Conservation (phyloP, 2,797 vertebrate genomes). For the Gobionotothen gibberifrons region DNA sequence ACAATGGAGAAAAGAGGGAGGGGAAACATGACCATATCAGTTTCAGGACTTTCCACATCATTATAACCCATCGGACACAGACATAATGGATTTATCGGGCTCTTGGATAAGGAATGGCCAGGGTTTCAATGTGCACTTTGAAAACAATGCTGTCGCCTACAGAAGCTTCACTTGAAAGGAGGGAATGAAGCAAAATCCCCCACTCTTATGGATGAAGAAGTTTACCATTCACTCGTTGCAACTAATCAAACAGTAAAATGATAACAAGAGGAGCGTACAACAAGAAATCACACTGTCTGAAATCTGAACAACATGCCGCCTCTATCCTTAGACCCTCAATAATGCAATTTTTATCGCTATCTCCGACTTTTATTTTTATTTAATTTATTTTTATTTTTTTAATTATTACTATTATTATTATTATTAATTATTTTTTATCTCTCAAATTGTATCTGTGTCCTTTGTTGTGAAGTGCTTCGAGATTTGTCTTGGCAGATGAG, state of each 20-base stretch:
- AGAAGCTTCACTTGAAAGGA: neutral
- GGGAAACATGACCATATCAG: slow-evolving; percentile 11
- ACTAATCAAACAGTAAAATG: neutral
- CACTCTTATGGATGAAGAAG: too few relatives aligned
- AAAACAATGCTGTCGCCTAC: neutral
- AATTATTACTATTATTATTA: too few relatives aligned
- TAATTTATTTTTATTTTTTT: too few relatives aligned
- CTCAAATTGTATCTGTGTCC: too few relatives aligned
- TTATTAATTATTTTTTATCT: too few relatives aligned
- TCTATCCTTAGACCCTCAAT: neutral
- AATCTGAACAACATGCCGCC: neutral
- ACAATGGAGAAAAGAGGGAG: slow-evolving; percentile 8
- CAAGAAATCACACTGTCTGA: neutral
- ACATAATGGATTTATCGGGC: slow-evolving; percentile 4
- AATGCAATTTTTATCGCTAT: too few relatives aligned
- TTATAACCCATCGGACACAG: slow-evolving; percentile 14
- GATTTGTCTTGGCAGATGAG: too few relatives aligned
- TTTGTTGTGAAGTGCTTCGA: too few relatives aligned
- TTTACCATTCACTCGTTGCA: too few relatives aligned
- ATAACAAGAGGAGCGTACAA: neutral
- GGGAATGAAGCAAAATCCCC: neutral
- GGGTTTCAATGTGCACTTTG: slow-evolving; percentile 2
- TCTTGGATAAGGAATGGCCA: neutral
- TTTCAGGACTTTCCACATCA: slow-evolving; percentile 16
- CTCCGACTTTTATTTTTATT: too few relatives aligned